A percentile compares a stretch with the other conserved stretches of the same genome.
Conservation (phyloP, 2,113 vertebrate species). For the Tetrax tetrax region DNA sequence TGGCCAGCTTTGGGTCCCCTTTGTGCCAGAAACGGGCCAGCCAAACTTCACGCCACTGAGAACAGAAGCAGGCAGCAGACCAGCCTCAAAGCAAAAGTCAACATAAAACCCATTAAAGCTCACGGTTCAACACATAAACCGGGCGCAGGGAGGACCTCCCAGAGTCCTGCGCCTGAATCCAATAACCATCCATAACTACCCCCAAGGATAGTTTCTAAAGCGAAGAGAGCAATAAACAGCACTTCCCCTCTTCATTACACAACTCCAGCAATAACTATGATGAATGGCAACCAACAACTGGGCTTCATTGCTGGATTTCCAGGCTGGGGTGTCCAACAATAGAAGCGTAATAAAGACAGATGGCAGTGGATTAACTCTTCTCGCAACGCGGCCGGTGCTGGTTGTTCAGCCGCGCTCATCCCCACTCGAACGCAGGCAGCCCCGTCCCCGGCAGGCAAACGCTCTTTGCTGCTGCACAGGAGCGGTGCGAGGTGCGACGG, state of each 20-base stretch:
- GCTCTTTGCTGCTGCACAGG: not conserved
- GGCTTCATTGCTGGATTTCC: slow-evolving; percentile 65
- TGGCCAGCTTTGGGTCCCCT: not conserved
- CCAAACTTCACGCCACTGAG: not conserved
- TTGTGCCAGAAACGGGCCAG: accelerated
- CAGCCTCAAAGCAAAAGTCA: not conserved
- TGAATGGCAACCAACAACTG: slow-evolving; percentile 47
- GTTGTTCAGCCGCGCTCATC: not conserved
- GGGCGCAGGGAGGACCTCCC: not conserved
- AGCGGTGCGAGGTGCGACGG: accelerated
- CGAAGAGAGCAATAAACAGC: slow-evolving; percentile 59
- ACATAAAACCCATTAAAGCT: slow-evolving; percentile 25
- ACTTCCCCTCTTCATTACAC: slow-evolving; percentile 70
- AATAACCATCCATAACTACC: slow-evolving; percentile 65
- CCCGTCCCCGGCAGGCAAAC: not conserved
- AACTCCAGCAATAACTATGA: slow-evolving; percentile 68
- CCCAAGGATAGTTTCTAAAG: slow-evolving; percentile 57
- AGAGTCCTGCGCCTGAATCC: slow-evolving; percentile 4
- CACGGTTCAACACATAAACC: not conserved
- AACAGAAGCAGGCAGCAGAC: slow-evolving; percentile 15
- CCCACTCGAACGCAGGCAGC: not conserved
- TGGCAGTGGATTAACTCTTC: slow-evolving; percentile 60
- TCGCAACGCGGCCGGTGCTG: not conserved
- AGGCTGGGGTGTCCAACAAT: slow-evolving; percentile 62
- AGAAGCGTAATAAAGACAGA: slow-evolving; percentile 65